Percentiles rank a stretch among this genome's conserved stretches.
Evolutionary conservation across 2,113 vertebrate genomes (phyloP).

Genomic region (Oreochromis niloticus): DNA sequence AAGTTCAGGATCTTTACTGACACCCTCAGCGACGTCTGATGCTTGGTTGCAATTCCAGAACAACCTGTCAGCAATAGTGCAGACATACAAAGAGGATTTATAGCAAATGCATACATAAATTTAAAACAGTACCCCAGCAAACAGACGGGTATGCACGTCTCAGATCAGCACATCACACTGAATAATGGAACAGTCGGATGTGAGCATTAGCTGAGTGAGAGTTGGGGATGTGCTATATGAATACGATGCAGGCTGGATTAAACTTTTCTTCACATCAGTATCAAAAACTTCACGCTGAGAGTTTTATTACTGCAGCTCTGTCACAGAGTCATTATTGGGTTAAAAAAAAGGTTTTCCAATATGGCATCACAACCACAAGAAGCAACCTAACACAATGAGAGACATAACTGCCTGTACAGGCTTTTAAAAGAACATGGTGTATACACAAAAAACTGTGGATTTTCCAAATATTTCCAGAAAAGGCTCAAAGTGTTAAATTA

Average conservation of each 20-base stretch:
- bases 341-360: background rate
- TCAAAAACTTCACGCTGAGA: background rate
- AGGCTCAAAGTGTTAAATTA: too few species aligned
- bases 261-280: background rate
- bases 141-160: background rate
- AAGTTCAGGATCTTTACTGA: background rate
- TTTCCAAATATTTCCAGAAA: background rate
- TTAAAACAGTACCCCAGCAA: background rate
- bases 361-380: background rate
- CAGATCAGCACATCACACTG: background rate
- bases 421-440: background rate
- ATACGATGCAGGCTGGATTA: background rate
- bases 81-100: background rate
- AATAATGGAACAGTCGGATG: background rate
- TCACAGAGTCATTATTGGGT: background rate
- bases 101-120: background rate
- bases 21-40: rapidly evolving
- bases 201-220: background rate
- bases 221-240: background rate
- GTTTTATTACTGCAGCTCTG: background rate
- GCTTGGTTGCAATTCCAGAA: background rate
- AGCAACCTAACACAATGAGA: background rate
- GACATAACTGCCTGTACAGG: background rate
- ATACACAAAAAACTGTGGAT: background rate
- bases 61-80: background rate